A percentile compares a stretch with the other conserved stretches of the same genome.
phyloP scores from a whole-genome alignment of 2,888 invertebrate species.

The Atethmia centrago region DNA sequence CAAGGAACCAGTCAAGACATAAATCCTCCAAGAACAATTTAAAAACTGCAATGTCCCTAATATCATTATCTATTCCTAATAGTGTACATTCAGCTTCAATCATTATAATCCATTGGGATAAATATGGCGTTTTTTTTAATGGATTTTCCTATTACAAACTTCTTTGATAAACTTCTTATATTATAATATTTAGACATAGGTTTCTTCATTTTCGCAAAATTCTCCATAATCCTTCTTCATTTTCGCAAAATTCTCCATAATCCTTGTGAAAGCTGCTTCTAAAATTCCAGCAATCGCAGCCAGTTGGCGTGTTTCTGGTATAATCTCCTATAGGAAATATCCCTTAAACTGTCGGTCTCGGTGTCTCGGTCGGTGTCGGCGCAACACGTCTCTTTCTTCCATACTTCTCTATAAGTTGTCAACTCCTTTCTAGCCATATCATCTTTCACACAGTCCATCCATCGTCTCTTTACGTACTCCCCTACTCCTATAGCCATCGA shows the following conservation, averaged over 20 bases:
- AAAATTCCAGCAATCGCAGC: neutral
- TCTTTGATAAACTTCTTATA: neutral
- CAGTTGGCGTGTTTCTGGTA: neutral
- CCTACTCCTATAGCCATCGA: too few relatives aligned
- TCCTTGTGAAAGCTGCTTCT: neutral
- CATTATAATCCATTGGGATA: neutral
- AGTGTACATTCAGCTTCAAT: neutral
- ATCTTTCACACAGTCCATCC: too few relatives aligned
- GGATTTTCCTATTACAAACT: neutral
- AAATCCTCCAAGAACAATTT: neutral
- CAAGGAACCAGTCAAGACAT: neutral
- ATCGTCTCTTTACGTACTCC: too few relatives aligned
- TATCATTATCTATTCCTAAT: neutral
- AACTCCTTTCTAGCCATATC: too few relatives aligned
- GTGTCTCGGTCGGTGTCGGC: too few relatives aligned
- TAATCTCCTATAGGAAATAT: slow-evolving; percentile 3
- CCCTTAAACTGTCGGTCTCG: slow-evolving; percentile 4
- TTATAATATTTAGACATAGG: neutral
- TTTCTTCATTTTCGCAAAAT: too few relatives aligned
- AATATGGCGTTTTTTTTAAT: neutral
- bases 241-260: neutral
- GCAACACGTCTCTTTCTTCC: too few relatives aligned
- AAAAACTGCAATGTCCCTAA: neutral
- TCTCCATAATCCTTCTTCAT: too few relatives aligned
- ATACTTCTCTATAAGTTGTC: too few relatives aligned